A percentile compares a stretch with the other conserved stretches of the same genome.
These are phyloP conservation scores for Hedychridium roseum DNA, from an alignment of 2,888 invertebrate genomes.

Conservation along the genomic window DNA sequence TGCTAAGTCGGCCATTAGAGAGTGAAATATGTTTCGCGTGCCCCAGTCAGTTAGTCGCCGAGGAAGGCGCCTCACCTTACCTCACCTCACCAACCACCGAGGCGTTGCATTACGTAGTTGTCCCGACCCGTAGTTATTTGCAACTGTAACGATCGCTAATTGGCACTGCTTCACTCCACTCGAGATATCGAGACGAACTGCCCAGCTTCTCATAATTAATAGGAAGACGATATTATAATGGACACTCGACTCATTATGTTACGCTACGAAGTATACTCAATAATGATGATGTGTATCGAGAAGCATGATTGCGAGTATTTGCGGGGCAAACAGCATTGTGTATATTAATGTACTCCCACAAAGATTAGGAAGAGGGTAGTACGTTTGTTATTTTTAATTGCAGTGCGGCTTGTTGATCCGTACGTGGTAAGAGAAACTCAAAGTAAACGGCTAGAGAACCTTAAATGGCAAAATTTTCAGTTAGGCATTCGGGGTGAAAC, in stretches of 20 bases:
- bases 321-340: not conserved
- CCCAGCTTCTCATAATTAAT: too few species aligned
- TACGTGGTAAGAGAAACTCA: conserved; percentile 22
- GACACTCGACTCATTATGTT: too few species aligned
- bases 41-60: conserved; percentile 53
- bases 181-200: conserved; percentile 8
- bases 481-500: conserved; percentile 21
- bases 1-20: conserved; percentile 57
- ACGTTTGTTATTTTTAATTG: conserved; percentile 22
- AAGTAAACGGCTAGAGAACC: conserved; percentile 21
- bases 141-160: conserved; percentile 54
- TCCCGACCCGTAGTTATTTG: conserved; percentile 46
- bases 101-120: conserved; percentile 41
- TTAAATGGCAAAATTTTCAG: conserved; percentile 33
- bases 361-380: too few species aligned
- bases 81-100: conserved; percentile 25
- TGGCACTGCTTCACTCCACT: conserved; percentile 31
- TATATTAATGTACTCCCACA: too few species aligned
- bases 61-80: conserved; percentile 24
- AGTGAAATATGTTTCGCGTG: conserved; percentile 58
- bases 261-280: not conserved
- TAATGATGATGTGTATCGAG: not conserved
- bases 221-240: too few species aligned
- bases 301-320: not conserved
- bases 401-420: conserved; percentile 19